Conservation (phyloP, 2,797 vertebrate species). For the Myripristis jacobus region DNA sequence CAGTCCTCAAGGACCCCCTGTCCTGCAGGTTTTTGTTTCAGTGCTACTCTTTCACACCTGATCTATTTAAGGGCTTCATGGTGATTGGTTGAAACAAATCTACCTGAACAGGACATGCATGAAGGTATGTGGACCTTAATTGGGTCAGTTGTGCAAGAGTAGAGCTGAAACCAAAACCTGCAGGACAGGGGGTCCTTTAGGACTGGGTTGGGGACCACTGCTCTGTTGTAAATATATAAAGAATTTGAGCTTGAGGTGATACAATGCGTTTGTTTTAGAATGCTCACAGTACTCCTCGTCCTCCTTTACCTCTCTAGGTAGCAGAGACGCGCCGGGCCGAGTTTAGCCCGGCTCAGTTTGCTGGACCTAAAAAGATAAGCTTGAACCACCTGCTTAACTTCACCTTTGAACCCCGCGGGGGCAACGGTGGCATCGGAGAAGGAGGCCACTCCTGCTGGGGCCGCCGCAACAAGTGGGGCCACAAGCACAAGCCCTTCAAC, state of each 20-base stretch:
- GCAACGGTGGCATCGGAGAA: slow-evolving; percentile 84
- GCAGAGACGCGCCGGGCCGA: slow-evolving; percentile 97
- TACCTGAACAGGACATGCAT: too few relatives aligned
- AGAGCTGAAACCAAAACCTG: too few relatives aligned
- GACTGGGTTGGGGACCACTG: too few relatives aligned
- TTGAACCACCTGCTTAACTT: slow-evolving; percentile 99
- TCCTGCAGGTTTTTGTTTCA: too few relatives aligned
- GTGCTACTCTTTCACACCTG: too few relatives aligned
- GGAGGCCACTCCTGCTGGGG: slow-evolving; percentile 92
- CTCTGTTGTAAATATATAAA: too few relatives aligned
- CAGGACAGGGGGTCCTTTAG: too few relatives aligned
- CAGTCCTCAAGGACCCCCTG: too few relatives aligned
- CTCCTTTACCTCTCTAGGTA: slow-evolving; percentile 84
- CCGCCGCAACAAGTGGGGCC: slow-evolving; percentile 97
- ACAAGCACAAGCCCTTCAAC: slow-evolving; percentile 96
- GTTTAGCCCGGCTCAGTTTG: slow-evolving; percentile 98
- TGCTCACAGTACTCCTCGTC: background rate
- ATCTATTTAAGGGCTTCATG: too few relatives aligned
- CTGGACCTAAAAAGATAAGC: slow-evolving; percentile 98
- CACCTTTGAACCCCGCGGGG: slow-evolving; percentile 97
- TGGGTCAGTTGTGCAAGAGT: too few relatives aligned
- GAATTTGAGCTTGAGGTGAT: background rate
- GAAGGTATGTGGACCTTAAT: too few relatives aligned
- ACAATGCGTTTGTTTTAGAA: background rate
- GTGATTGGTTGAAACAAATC: too few relatives aligned